A percentile compares a stretch with the other conserved stretches of the same genome.
Evolutionary conservation across 2,113 vertebrate genomes (phyloP).

Genomic region (Cacatua alba): DNA sequence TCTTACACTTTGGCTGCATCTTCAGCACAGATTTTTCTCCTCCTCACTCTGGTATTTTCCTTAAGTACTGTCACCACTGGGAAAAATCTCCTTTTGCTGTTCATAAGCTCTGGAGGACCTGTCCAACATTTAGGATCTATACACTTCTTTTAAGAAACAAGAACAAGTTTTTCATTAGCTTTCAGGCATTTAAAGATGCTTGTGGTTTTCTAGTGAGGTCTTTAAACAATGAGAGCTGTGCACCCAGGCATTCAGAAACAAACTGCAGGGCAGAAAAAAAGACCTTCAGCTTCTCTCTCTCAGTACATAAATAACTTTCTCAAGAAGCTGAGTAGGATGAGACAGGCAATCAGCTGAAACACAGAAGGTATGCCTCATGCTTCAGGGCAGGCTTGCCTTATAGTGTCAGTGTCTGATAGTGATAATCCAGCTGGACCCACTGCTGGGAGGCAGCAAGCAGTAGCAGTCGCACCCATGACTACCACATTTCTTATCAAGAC

Average conservation of each 20-base stretch:
- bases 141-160: neutral
- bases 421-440: neutral
- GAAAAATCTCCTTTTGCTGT: neutral
- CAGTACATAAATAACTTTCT: neutral
- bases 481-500: neutral
- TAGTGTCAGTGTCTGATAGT: neutral
- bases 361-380: neutral
- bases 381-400: neutral
- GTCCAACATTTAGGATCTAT: neutral
- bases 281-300: neutral
- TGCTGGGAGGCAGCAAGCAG: neutral
- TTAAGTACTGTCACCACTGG: accelerated
- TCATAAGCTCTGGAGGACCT: neutral
- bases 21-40: neutral
- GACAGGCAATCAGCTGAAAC: neutral
- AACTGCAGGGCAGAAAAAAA: neutral
- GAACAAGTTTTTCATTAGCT: neutral
- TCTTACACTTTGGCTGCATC: neutral
- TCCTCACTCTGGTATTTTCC: neutral
- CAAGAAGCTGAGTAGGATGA: neutral
- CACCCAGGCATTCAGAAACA: neutral
- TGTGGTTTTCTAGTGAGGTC: neutral
- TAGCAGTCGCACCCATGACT: neutral
- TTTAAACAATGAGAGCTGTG: neutral
- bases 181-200: neutral